Conservation (phyloP, 1,140 invertebrate species). For the Galleria mellonella region DNA sequence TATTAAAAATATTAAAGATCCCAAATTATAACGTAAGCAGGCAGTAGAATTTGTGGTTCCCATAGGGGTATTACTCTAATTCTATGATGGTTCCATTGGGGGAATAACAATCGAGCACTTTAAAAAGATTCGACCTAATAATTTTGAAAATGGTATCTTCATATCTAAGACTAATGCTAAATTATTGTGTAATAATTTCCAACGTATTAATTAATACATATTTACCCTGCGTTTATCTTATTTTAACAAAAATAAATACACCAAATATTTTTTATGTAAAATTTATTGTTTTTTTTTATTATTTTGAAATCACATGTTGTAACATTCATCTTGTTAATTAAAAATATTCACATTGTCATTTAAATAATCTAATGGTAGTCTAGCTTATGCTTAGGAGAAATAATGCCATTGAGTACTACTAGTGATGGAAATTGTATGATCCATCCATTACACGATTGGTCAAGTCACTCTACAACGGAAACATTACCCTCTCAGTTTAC, state of each 20-base stretch:
- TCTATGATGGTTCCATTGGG: too few relatives aligned
- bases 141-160: too few relatives aligned
- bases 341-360: slow-evolving; percentile 76
- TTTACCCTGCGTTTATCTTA: too few relatives aligned
- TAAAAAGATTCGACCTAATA: too few relatives aligned
- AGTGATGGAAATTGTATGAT: slow-evolving; percentile 36
- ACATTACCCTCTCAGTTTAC: slow-evolving; percentile 52
- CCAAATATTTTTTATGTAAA: slow-evolving; percentile 64
- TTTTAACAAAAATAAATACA: slow-evolving; percentile 14
- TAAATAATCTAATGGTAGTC: slow-evolving; percentile 70
- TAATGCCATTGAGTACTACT: slow-evolving; percentile 70
- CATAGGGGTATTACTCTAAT: too few relatives aligned
- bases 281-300: slow-evolving; percentile 75
- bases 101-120: too few relatives aligned
- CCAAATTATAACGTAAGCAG: too few relatives aligned
- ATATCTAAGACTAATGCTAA: too few relatives aligned
- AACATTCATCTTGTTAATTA: slow-evolving; percentile 75
- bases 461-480: slow-evolving; percentile 59
- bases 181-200: too few relatives aligned
- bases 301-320: slow-evolving; percentile 76
- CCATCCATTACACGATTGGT: slow-evolving; percentile 63
- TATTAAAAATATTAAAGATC: too few relatives aligned
- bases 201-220: too few relatives aligned
- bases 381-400: slow-evolving; percentile 69
- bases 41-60: too few relatives aligned